Conservation (phyloP, 2,797 vertebrate species). For the Decapterus maruadsi region DNA sequence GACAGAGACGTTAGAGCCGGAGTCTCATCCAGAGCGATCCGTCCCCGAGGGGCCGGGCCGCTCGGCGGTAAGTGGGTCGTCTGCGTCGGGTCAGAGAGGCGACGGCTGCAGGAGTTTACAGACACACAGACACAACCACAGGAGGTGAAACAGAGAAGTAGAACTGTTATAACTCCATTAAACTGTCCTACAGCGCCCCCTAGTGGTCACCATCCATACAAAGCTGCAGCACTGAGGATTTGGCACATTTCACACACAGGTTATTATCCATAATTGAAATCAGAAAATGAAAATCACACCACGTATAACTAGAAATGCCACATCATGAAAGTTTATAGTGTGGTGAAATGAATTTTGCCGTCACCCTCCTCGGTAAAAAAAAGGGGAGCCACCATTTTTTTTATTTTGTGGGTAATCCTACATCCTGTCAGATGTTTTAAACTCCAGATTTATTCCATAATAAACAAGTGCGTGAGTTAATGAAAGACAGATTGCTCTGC, state of each 20-base stretch:
- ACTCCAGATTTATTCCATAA: slow-evolving; percentile 42
- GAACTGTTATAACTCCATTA: background rate
- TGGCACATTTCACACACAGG: background rate
- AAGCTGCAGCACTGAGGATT: background rate
- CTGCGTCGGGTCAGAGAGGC: slow-evolving; percentile 8
- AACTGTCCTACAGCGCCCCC: slow-evolving; percentile 50
- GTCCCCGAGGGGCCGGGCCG: slow-evolving; percentile 15
- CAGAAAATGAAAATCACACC: slow-evolving; percentile 28
- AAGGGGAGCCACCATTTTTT: background rate
- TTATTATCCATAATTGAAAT: slow-evolving; percentile 39
- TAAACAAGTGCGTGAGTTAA: slow-evolving; percentile 66
- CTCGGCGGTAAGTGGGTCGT: slow-evolving; percentile 22
- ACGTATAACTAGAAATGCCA: background rate
- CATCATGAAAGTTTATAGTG: background rate
- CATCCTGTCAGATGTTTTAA: slow-evolving; percentile 15
- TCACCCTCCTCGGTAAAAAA: background rate
- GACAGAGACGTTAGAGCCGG: slow-evolving; percentile 8
- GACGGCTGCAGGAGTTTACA: background rate
- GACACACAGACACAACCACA: too few species aligned
- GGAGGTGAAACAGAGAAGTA: background rate
- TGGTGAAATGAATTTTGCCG: background rate
- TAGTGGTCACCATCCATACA: slow-evolving; percentile 32
- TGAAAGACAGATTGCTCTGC: slow-evolving; percentile 73
- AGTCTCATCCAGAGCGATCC: slow-evolving; percentile 25
- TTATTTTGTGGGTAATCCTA: background rate